A percentile compares a stretch with the other conserved stretches of the same genome.
Evolutionary conservation across 2,113 vertebrate species (phyloP).

Genomic region (Ictidomys tridecemlineatus): DNA sequence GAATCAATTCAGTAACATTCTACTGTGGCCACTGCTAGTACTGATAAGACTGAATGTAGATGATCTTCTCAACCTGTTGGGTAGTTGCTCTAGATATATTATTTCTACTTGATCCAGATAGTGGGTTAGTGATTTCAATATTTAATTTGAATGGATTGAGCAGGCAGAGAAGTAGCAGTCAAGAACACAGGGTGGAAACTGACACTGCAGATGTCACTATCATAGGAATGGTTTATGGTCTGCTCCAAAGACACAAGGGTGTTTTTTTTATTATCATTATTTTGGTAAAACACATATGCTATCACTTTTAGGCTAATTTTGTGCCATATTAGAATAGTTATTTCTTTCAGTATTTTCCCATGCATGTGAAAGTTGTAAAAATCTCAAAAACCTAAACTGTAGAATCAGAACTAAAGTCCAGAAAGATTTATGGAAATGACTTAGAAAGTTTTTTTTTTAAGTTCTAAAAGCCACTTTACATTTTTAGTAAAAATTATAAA

Average conservation of each 20-base stretch:
- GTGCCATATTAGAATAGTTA: neutral
- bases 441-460: neutral
- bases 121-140: neutral
- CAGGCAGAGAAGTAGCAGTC: neutral
- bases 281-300: neutral
- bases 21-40: neutral
- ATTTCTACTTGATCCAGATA: neutral
- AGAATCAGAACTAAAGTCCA: neutral
- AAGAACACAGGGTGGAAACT: neutral
- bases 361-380: neutral
- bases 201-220: neutral
- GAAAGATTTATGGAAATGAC: constrained; percentile 23
- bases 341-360: constrained; percentile 33
- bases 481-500: neutral
- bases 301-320: neutral
- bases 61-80: neutral
- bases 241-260: neutral
- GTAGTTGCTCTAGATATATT: neutral
- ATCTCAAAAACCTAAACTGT: neutral
- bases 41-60: neutral
- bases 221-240: neutral
- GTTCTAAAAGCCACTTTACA: neutral
- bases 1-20: neutral
- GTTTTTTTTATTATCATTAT: neutral
- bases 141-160: neutral